phyloP scores from a whole-genome alignment of 2,797 vertebrate genomes.

The Pitangus sulphuratus region DNA sequence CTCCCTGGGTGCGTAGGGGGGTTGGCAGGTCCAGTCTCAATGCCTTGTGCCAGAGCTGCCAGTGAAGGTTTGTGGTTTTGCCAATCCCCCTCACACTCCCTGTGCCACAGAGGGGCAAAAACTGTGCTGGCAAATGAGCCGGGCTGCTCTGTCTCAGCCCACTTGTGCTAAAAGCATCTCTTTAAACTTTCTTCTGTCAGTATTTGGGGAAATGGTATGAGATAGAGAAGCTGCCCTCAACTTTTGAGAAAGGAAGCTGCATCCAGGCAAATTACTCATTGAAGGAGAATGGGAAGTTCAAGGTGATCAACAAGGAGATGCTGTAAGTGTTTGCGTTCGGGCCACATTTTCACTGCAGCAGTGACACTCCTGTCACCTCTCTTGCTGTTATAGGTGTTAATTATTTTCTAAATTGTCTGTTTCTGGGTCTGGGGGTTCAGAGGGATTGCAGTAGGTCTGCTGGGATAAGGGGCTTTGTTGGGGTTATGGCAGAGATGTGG shows the following conservation, averaged over 20 bases:
- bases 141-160: neutral
- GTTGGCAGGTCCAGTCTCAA: neutral
- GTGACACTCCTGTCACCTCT: neutral
- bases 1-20: neutral
- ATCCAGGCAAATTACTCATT: constrained; percentile 88
- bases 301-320: constrained; percentile 87
- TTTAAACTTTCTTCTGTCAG: constrained; percentile 72
- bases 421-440: neutral
- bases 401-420: neutral
- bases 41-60: neutral
- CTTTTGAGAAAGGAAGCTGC: constrained; percentile 89
- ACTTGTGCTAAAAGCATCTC: neutral
- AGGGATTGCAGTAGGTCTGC: neutral
- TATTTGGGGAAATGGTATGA: constrained; percentile 94
- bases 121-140: accelerated
- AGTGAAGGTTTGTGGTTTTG: accelerated
- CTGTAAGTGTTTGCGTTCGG: constrained; percentile 77
- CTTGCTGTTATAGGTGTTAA: neutral
- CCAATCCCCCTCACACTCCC: neutral
- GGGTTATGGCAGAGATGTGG: accelerated
- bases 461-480: neutral
- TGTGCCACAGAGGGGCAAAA: accelerated
- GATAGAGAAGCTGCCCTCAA: constrained; percentile 88
- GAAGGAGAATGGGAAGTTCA: constrained; percentile 82
- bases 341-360: neutral